Base-by-base conservation (phyloP, 2,797 vertebrate genomes). In the Amphiprion clarkii region DNA sequence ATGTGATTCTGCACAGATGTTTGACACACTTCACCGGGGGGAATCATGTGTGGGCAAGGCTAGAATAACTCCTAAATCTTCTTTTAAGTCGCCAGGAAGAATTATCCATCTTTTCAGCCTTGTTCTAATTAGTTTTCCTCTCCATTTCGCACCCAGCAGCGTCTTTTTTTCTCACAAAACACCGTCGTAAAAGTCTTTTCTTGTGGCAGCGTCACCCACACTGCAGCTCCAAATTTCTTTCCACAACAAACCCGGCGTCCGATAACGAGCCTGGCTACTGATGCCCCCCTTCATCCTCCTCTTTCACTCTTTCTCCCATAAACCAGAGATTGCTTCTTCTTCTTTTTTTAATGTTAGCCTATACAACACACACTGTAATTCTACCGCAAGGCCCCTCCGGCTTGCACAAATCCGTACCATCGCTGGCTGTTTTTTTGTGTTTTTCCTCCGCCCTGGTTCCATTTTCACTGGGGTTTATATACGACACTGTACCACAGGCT, bases 401-500 rank as follows among this genome's bases (percentile, higher is more conserved):
- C 59, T 65, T 66, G 62, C 39, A 70, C 71, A 76, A 68, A 84
- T 74, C 71, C 23, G 42, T 48, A 70, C 72, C 79, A 73, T 86
- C 70, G 83, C 51, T 59, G 55, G 59, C 62, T 55, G 58, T 77
- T 74, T 65, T 73, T 23, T 23, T 23, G 23, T 23, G 16, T 78
- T 55, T 53, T 68, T 39, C 53, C 74, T 64, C n/a, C 39, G 9
- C 8, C 62, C 77, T 79, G 74, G 60, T 68, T 89, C 71, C 48
- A 71, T 84, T 90, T 87, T 76, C 74, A 74, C 36, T 76, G 27
- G 54, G 62, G 76, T 86, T 86, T 89, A 83, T 83, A 90, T 85
- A 88, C 71, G 85, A 87, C 74, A 80, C 74, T 66, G 17, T 62
- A 85, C 87, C 89, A 23, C 89, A 85, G 80, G 64, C 75, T n/a